Evolutionary conservation across 1,140 invertebrate species (phyloP).

Genomic region (Triops longicaudatus): DNA sequence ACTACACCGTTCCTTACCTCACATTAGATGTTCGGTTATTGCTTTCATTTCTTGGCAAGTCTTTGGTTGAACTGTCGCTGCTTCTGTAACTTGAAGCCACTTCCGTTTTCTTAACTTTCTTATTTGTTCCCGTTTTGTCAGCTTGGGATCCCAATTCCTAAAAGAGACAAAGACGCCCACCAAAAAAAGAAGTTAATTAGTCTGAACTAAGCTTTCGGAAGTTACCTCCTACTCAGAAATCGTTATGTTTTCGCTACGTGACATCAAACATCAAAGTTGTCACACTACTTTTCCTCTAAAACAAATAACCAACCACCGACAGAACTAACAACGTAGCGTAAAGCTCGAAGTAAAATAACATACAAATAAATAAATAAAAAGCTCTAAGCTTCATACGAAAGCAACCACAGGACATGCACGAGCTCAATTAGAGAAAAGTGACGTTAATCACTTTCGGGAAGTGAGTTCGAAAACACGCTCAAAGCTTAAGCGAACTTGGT

Average conservation of each 20-base stretch:
- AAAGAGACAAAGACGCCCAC: neutral
- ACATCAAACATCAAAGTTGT: neutral
- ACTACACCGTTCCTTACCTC: conserved; percentile 32
- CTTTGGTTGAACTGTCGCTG: conserved; percentile 21
- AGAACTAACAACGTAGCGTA: neutral
- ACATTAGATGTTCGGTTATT: conserved; percentile 33
- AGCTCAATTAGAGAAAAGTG: no score
- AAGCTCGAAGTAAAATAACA: neutral
- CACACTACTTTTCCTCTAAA: neutral
- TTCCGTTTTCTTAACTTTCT: conserved; percentile 40
- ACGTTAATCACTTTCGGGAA: no score
- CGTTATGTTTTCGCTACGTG: neutral
- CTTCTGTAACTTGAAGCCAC: conserved; percentile 40
- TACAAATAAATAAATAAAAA: neutral
- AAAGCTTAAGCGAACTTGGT: no score
- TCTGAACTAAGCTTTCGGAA: neutral
- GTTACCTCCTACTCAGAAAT: neutral
- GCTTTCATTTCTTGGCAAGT: conserved; percentile 16
- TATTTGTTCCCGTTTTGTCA: conserved; percentile 47
- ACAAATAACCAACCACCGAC: neutral
- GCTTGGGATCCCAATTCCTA: conserved; percentile 47
- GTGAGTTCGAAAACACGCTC: no score
- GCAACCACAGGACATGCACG: neutral
- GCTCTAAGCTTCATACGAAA: neutral
- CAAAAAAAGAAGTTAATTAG: neutral